phyloP scores from a whole-genome alignment of 2,888 invertebrate genomes.

The Amiota communis region DNA sequence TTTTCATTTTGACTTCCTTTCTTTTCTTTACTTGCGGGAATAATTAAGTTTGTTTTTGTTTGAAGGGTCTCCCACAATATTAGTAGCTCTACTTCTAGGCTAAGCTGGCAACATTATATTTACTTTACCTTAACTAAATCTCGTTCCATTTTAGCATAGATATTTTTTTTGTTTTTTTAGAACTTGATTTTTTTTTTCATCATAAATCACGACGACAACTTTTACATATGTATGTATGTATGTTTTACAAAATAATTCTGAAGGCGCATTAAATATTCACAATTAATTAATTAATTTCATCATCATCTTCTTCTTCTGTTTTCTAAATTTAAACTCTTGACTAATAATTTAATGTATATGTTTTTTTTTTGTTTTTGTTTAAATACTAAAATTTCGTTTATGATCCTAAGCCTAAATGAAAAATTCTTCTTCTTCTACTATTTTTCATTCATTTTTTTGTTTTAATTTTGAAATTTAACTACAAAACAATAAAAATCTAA shows the following conservation, averaged over 20 bases:
- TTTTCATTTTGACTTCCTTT: conserved; percentile 56
- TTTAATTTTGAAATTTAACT: background rate
- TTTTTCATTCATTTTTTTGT: background rate
- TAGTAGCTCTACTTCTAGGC: no score
- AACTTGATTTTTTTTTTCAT: conserved; percentile 43
- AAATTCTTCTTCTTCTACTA: background rate
- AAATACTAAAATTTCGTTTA: background rate
- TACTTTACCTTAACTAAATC: conserved; percentile 31
- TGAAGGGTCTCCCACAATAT: no score
- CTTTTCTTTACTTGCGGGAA: background rate
- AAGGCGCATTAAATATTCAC: conserved; percentile 72
- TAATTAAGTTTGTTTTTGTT: no score
- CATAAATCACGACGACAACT: conserved; percentile 51
- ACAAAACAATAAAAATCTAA: no score
- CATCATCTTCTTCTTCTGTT: conserved; percentile 30
- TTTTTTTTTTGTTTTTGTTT: conserved; percentile 25
- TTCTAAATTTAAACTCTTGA: conserved; percentile 27
- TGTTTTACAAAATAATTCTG: conserved; percentile 59
- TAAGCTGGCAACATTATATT: no score
- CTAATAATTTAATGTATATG: conserved; percentile 43
- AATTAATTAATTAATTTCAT: conserved; percentile 49
- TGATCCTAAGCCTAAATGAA: background rate
- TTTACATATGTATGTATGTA: conserved; percentile 44
- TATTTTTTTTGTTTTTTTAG: conserved; percentile 39
- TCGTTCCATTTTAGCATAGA: conserved; percentile 43